phyloP scores from a whole-genome alignment of 2,797 vertebrate genomes.

The Coregonus ussuriensis region DNA sequence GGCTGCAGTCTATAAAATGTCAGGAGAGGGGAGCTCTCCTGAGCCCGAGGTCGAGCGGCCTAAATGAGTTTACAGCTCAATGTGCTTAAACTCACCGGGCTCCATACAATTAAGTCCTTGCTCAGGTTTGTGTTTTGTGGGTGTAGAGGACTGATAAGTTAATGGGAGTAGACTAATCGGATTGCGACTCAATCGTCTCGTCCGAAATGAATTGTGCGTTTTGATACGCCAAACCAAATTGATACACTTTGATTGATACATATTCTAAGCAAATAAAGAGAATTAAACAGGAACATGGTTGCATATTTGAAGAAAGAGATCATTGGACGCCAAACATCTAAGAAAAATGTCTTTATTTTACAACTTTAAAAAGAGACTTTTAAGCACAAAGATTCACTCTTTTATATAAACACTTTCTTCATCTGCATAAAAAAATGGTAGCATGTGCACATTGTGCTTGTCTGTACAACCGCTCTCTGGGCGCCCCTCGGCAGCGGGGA shows the following conservation, averaged over 20 bases:
- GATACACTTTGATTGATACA: neutral
- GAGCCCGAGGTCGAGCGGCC: neutral
- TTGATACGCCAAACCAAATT: neutral
- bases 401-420: constrained; percentile 86
- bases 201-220: neutral
- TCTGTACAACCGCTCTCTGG: constrained; percentile 86
- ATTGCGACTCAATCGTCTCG: neutral
- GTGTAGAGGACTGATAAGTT: neutral
- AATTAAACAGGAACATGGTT: neutral
- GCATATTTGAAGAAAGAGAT: constrained; percentile 1
- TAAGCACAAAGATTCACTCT: constrained; percentile 88
- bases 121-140: neutral
- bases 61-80: neutral
- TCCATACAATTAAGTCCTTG: neutral
- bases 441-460: constrained; percentile 98
- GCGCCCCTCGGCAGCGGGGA: constrained; percentile 75
- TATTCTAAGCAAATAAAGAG: neutral
- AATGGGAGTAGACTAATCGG: neutral
- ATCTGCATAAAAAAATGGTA: constrained; percentile 88
- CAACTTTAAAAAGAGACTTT: constrained; percentile 92
- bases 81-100: neutral
- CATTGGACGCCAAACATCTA: constrained; percentile 55
- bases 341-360: constrained; percentile 89
- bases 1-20: constrained; percentile 48
- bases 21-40: constrained; percentile 33